phyloP scores from a whole-genome alignment of 2,113 vertebrate genomes.

The Pterocles orientalis region DNA sequence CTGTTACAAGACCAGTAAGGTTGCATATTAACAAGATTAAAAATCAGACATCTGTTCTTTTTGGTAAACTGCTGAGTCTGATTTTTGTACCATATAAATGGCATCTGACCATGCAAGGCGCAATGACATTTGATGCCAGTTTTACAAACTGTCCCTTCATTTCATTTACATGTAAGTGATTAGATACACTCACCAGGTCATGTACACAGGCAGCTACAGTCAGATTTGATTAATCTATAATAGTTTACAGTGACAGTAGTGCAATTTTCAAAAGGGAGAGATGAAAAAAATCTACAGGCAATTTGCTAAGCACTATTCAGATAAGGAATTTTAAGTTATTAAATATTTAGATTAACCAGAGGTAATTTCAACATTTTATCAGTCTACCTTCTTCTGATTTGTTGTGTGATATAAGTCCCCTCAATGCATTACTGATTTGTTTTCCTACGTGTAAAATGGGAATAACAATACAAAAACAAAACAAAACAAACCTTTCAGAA shows the following conservation, averaged over 20 bases:
- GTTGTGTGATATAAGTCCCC: background rate
- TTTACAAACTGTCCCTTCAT: background rate
- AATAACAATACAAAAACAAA: background rate
- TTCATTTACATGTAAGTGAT: background rate
- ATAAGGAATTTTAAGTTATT: background rate
- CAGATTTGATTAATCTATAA: background rate
- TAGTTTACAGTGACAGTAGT: slow-evolving; percentile 3
- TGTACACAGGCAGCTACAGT: background rate
- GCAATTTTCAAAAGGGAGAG: background rate
- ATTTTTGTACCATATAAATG: slow-evolving; percentile 15
- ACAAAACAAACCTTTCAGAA: background rate
- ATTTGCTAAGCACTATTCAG: background rate
- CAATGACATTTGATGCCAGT: slow-evolving; percentile 15
- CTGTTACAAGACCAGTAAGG: slow-evolving; percentile 2
- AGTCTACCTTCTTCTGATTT: background rate
- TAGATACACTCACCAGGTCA: background rate
- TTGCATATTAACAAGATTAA: background rate
- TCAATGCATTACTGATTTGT: background rate
- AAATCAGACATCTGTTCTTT: background rate
- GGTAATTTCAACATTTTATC: background rate
- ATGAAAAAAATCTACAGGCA: background rate
- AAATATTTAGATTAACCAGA: background rate
- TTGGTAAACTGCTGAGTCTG: slow-evolving; percentile 15
- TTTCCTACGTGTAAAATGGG: background rate
- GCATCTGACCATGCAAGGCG: background rate